Base-by-base conservation (phyloP, 2,797 vertebrate species). In the Urosaurus nigricauda region DNA sequence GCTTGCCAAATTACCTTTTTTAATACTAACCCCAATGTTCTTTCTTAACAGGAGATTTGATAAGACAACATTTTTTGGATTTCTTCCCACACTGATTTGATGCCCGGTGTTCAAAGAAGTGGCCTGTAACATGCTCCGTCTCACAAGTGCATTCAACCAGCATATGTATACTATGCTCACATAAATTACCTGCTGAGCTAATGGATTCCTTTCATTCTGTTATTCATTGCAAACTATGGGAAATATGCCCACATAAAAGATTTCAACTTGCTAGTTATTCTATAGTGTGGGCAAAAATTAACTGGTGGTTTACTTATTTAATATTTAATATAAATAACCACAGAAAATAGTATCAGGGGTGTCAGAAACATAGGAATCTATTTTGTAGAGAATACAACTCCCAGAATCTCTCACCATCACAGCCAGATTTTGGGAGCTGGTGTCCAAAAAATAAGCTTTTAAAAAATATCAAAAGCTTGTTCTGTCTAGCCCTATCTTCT, bases 121-220 rank as follows among this genome's bases (percentile, higher is more conserved):
- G 56, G 79, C 40, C 58, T 37, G 21, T 63, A 63, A 88, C 51
- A 71, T 65, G 58, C 40, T 65, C 71, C 19, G 2, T 88, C 80
- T 83, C 79, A 83, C 58, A 75, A 83, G 58, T 53, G 58, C 71
- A 88, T 63, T 88, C 80, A 77, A 65, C 32, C 73, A 77, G 71
- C 19, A 37, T 87, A 32, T 40, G 26, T 73, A 80, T 81, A 43
- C 29, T 83, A 35, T 47, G 89, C 84, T 77, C 60, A 79, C 43
- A 84, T 70, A 88, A 70, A 65, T 51, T 65, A 56, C 65, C 68
- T 84, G 86, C 65, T 87, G 82, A 74, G 71, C 77, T 80, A 80
- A 68, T 84, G 78, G 83, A 65, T 82, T 79, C n/a, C 65, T 53
- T 56, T 47, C 43, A 40, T 47, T 56, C 83, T 58, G 73, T 88